phyloP scores from a whole-genome alignment of 2,888 invertebrate species.

The Ornithoptera priamus region DNA sequence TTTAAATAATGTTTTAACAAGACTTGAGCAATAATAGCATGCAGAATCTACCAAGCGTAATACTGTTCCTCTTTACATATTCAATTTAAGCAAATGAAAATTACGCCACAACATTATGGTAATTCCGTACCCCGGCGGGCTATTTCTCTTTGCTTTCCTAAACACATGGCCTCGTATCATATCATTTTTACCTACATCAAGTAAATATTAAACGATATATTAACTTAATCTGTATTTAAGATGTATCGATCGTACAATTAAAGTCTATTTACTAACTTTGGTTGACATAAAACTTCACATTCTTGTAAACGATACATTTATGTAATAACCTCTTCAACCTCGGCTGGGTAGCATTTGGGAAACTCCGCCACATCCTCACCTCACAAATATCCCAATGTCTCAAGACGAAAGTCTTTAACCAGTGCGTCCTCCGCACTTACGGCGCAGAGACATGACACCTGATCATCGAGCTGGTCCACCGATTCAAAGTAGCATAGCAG shows the following conservation, averaged over 20 bases:
- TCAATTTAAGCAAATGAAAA: slow-evolving; percentile 28
- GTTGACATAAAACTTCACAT: background rate
- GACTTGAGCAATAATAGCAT: slow-evolving; percentile 18
- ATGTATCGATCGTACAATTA: background rate
- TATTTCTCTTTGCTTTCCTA: slow-evolving; percentile 16
- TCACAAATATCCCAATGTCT: no score
- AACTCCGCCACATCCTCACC: no score
- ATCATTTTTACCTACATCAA: background rate
- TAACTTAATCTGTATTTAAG: background rate
- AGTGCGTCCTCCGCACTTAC: no score
- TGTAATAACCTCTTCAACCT: background rate
- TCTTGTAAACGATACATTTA: background rate
- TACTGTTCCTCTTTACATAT: slow-evolving; percentile 22
- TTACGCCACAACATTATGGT: slow-evolving; percentile 26
- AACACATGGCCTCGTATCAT: background rate
- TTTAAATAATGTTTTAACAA: slow-evolving; percentile 26
- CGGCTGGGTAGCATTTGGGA: no score
- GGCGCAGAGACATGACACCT: no score
- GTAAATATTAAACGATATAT: background rate
- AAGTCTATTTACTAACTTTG: background rate
- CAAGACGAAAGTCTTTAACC: no score
- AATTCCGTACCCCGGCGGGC: slow-evolving; percentile 8
- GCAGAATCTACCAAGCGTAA: slow-evolving; percentile 15
- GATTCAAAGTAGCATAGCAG: no score
- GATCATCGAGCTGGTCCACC: no score